Evolutionary conservation across 2,113 vertebrate genomes (phyloP).

Genomic region (Syrmaticus mikado): DNA sequence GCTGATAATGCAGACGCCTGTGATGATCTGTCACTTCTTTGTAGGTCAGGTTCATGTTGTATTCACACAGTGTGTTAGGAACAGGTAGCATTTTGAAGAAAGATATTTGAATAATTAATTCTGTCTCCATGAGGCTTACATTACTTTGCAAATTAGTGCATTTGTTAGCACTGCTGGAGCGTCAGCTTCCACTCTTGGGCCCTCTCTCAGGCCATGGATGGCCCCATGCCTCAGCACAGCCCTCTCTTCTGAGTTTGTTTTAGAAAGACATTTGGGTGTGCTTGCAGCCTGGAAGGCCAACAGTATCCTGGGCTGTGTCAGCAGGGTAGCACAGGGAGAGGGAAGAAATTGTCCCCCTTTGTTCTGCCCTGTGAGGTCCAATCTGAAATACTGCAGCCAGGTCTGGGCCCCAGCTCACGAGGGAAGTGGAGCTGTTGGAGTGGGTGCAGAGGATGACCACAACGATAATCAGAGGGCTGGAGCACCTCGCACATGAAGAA

Average conservation of each 20-base stretch:
- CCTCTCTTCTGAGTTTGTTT: neutral
- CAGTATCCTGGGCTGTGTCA: too few species aligned
- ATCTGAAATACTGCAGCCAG: too few species aligned
- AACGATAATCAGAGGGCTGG: too few species aligned
- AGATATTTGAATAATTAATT: constrained; percentile 63
- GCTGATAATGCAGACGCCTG: neutral
- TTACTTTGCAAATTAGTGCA: constrained; percentile 26
- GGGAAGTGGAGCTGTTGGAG: too few species aligned
- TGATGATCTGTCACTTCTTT: constrained; percentile 4
- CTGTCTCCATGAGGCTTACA: neutral
- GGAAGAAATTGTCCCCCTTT: too few species aligned
- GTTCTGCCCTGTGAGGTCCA: too few species aligned
- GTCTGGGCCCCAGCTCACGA: too few species aligned
- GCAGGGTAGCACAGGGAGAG: too few species aligned
- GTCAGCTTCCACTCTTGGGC: neutral
- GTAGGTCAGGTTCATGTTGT: constrained; percentile 2
- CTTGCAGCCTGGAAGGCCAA: too few species aligned
- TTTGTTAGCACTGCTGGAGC: neutral
- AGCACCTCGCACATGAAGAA: too few species aligned
- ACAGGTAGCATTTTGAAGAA: constrained; percentile 22
- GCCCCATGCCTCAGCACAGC: neutral
- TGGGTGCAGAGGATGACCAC: too few species aligned
- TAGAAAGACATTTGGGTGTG: neutral
- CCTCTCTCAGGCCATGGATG: rapidly evolving
- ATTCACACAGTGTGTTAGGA: constrained; percentile 30